These are phyloP conservation scores for Arvicanthis niloticus DNA, from an alignment of 2,113 vertebrate species.

Conservation along the genomic window DNA sequence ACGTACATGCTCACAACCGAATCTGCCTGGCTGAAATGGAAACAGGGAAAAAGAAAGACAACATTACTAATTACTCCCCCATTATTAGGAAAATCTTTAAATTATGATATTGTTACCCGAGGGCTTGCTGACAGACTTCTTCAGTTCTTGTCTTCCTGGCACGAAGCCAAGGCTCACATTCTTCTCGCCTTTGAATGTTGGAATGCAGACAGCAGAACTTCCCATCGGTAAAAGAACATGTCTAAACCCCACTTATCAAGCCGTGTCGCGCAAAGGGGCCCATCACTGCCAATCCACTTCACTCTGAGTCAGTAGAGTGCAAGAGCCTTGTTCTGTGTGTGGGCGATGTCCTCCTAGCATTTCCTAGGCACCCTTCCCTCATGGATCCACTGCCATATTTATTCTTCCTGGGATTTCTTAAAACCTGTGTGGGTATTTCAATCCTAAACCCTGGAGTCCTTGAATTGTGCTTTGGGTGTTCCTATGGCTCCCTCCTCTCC, in stretches of 20 bases:
- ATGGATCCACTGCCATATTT: not conserved
- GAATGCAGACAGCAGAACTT: constrained; percentile 87
- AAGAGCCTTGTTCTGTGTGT: accelerated
- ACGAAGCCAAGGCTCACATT: constrained; percentile 78
- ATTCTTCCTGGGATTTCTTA: not conserved
- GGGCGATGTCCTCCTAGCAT: not conserved
- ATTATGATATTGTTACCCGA: constrained; percentile 88
- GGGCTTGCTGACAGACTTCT: constrained; percentile 88
- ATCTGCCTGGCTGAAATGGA: constrained; percentile 71
- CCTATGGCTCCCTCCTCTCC: not conserved
- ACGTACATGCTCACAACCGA: not conserved
- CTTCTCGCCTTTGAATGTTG: constrained; percentile 83
- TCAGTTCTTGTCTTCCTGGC: constrained; percentile 84
- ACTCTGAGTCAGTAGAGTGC: constrained; percentile 35
- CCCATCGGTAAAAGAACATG: constrained; percentile 84
- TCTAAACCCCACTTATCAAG: constrained; percentile 85
- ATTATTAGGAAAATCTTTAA: constrained; percentile 86
- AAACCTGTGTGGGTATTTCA: not conserved
- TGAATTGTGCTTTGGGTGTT: not conserved
- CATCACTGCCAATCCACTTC: constrained; percentile 56
- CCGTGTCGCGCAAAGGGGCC: constrained; percentile 67
- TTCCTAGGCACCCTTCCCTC: not conserved
- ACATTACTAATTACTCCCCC: constrained; percentile 84
- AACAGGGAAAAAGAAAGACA: constrained; percentile 71
- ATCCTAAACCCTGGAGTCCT: not conserved